Conservation (phyloP, 2,888 invertebrate genomes). For the Mimachlamys varia region DNA sequence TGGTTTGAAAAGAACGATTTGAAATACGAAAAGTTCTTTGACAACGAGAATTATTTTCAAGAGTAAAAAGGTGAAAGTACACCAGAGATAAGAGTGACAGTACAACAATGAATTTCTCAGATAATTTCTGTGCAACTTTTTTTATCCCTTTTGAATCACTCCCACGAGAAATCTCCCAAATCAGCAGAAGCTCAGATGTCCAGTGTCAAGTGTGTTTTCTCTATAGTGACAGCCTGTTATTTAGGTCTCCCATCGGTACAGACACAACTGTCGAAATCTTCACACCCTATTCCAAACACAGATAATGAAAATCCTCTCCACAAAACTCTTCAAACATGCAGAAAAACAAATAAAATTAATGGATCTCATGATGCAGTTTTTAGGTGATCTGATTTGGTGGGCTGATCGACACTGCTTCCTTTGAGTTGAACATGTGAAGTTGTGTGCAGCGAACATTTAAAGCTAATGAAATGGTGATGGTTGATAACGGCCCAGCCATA, state of each 20-base stretch:
- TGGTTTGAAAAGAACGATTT: not conserved
- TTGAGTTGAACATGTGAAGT: not conserved
- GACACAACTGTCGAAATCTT: not conserved
- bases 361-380: not conserved
- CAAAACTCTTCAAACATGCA: conserved; percentile 1
- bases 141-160: not conserved
- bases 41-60: not conserved
- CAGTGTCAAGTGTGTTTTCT: not conserved
- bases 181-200: not conserved
- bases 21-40: not conserved
- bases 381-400: not conserved
- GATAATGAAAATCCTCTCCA: not conserved
- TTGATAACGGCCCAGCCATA: not conserved
- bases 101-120: not conserved
- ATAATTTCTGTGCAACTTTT: not conserved
- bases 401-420: not conserved
- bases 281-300: not conserved
- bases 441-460: conserved; percentile 2
- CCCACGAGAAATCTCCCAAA: not conserved
- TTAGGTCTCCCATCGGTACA: not conserved
- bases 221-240: not conserved
- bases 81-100: not conserved
- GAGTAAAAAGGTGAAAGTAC: not conserved
- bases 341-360: conserved; percentile 22
- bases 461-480: not conserved